Conservation (phyloP, 2,113 vertebrate genomes). For the Tringa solitaria region DNA sequence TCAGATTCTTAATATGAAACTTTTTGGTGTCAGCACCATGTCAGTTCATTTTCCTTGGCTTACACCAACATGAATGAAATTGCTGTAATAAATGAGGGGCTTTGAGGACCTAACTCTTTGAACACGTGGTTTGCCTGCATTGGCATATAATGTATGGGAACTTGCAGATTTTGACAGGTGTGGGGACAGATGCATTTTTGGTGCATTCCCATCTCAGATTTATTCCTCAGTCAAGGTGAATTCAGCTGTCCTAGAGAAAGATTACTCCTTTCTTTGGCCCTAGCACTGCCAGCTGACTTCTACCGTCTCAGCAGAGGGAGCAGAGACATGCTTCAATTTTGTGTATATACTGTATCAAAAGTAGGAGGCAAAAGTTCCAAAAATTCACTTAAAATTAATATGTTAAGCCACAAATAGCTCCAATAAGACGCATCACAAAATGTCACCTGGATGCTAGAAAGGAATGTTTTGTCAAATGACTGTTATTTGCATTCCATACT, state of each 20-base stretch:
- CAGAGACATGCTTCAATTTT: not conserved
- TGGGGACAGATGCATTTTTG: not conserved
- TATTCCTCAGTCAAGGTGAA: not conserved
- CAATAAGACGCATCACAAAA: not conserved
- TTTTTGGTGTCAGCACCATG: not conserved
- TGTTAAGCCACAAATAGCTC: not conserved
- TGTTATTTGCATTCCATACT: not conserved
- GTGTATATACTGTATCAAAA: not conserved
- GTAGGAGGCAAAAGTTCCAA: not conserved
- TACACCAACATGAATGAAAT: not conserved
- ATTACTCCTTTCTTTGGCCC: not conserved
- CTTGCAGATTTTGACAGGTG: rapidly evolving
- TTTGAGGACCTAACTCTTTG: not conserved
- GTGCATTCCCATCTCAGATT: not conserved
- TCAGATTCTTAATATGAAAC: not conserved
- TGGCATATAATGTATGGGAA: not conserved
- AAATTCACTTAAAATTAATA: not conserved
- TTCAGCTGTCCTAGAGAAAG: not conserved
- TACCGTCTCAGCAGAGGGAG: not conserved
- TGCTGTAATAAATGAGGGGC: not conserved
- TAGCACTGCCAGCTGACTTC: not conserved
- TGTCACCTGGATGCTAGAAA: not conserved
- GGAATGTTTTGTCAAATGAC: not conserved
- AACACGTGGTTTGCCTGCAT: not conserved
- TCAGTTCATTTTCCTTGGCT: not conserved